Conservation (phyloP, 2,797 vertebrate species). For the Myoxocephalus aenaeus region DNA sequence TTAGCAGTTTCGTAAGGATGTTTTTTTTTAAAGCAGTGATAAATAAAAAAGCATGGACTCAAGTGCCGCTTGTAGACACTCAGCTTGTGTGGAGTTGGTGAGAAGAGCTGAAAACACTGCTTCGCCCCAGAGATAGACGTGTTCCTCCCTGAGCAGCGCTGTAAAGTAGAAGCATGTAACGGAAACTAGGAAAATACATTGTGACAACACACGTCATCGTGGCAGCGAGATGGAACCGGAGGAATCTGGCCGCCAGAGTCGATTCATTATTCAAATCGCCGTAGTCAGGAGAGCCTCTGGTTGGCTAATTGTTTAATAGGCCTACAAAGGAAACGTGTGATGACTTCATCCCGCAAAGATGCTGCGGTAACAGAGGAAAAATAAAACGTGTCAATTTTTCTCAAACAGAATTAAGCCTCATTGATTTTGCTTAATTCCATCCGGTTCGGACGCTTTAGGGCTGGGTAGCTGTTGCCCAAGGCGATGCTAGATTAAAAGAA, state of each 20-base stretch:
- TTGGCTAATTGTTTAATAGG: constrained; percentile 50
- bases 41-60: constrained; percentile 18
- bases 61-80: constrained; percentile 19
- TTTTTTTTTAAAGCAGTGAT: background rate
- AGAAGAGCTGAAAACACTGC: constrained; percentile 30
- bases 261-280: constrained; percentile 49
- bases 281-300: constrained; percentile 23
- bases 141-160: constrained; percentile 19
- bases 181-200: background rate
- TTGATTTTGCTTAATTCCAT: constrained; percentile 67
- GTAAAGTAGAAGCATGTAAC: constrained; percentile 22
- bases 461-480: constrained; percentile 58
- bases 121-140: constrained; percentile 13
- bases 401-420: constrained; percentile 66
- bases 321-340: constrained; percentile 50
- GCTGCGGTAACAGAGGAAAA: background rate
- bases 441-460: constrained; percentile 46
- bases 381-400: constrained; percentile 46
- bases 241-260: constrained; percentile 1
- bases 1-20: constrained; percentile 7
- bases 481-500: constrained; percentile 72
- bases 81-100: constrained; percentile 35
- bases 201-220: constrained; percentile 5
- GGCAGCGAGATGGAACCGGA: constrained; percentile 14
- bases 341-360: constrained; percentile 22